Conservation (phyloP, 2,797 vertebrate genomes). For the Kryptopterus vitreolus region DNA sequence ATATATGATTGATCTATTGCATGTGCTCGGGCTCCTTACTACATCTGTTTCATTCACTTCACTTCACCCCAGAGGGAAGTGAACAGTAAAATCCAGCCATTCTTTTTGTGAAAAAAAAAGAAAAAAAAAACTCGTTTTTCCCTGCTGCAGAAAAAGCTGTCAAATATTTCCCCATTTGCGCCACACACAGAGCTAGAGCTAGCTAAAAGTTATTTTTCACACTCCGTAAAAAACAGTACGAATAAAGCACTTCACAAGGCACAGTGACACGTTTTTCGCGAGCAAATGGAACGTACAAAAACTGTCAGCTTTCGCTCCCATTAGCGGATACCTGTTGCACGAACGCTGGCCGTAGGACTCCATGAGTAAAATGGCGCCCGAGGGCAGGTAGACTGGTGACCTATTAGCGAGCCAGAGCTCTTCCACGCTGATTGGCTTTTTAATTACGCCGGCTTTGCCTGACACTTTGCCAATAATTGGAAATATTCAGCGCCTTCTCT, state of each 20-base stretch:
- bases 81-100: conserved; percentile 44
- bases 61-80: conserved; percentile 54
- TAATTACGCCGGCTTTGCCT: conserved; percentile 59
- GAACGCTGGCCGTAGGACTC: conserved; percentile 30
- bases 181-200: conserved; percentile 21
- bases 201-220: conserved; percentile 38
- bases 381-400: conserved; percentile 51
- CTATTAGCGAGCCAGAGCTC: conserved; percentile 47
- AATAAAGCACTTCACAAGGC: conserved; percentile 4
- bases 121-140: conserved; percentile 31
- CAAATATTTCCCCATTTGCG: conserved; percentile 30
- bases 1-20: no score
- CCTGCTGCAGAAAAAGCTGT: conserved; percentile 44
- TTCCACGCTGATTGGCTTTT: conserved; percentile 56
- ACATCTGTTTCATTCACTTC: conserved; percentile 51
- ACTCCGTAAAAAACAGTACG: conserved; percentile 1
- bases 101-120: conserved; percentile 21
- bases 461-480: conserved; percentile 62
- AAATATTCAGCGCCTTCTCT: conserved; percentile 56
- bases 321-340: conserved; percentile 36
- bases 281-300: conserved; percentile 2
- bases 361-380: conserved; percentile 31
- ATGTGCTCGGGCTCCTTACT: conserved; percentile 59
- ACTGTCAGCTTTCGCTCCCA: conserved; percentile 32
- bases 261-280: background rate